Evolutionary conservation across 2,797 vertebrate genomes (phyloP).

Genomic region (Tympanoctomys barrerae): DNA sequence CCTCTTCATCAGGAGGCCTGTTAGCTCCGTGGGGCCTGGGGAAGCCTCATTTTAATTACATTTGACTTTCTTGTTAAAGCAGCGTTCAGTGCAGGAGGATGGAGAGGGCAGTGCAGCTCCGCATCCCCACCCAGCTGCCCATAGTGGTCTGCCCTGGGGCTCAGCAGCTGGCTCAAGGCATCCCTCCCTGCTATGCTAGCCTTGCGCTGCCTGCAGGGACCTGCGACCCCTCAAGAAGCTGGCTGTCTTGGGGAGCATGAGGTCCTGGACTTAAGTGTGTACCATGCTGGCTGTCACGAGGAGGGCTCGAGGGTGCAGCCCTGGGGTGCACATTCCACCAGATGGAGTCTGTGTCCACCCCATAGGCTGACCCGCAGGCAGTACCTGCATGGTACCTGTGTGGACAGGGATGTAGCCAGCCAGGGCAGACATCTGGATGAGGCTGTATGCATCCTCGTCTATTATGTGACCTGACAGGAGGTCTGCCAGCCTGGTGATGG

Average conservation of each 20-base stretch:
- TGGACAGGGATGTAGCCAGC: not conserved
- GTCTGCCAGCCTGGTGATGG: not conserved
- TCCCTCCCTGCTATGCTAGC: not conserved
- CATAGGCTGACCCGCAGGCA: not conserved
- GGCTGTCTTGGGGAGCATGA: not conserved
- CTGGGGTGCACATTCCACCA: not conserved
- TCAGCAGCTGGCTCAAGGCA: not conserved
- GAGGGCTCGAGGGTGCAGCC: not conserved
- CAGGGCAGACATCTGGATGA: not conserved
- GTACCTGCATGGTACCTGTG: not conserved
- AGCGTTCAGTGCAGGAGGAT: slow-evolving; percentile 86
- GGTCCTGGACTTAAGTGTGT: not conserved
- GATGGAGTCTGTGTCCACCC: not conserved
- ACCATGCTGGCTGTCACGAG: no score
- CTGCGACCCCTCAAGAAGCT: not conserved
- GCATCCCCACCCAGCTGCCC: slow-evolving; percentile 81
- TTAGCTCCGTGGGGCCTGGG: slow-evolving; percentile 86
- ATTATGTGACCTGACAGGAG: not conserved
- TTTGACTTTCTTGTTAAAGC: slow-evolving; percentile 88
- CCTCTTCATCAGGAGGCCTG: slow-evolving; percentile 81
- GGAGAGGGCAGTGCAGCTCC: slow-evolving; percentile 86
- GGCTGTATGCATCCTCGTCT: not conserved
- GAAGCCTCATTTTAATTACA: slow-evolving; percentile 90
- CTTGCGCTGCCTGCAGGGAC: not conserved
- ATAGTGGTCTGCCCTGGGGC: slow-evolving; percentile 10